phyloP scores from a whole-genome alignment of 64 coral and sea anemone genomes.

The Montipora sp. region DNA sequence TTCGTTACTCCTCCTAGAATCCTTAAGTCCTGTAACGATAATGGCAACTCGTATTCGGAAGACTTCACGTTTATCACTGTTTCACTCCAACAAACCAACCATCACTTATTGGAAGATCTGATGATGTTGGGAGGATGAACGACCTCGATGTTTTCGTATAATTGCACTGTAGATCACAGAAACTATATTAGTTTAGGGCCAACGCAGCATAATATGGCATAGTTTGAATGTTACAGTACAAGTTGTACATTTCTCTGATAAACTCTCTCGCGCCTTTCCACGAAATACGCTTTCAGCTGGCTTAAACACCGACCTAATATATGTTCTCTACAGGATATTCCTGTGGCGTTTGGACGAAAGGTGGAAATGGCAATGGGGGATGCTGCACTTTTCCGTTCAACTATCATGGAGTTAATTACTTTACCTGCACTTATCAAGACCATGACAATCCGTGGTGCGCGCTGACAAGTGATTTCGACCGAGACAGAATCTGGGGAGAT shows the following conservation, averaged over 20 bases:
- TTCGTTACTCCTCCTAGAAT: too few species aligned
- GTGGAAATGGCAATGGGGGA: constrained; percentile 59
- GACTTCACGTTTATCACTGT: too few species aligned
- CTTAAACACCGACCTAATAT: background rate
- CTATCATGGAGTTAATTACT: constrained; percentile 81
- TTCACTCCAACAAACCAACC: too few species aligned
- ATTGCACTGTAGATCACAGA: too few species aligned
- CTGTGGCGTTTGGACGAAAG: constrained; percentile 85
- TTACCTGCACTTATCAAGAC: constrained; percentile 88
- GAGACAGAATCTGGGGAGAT: constrained; percentile 86
- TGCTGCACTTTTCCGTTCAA: constrained; percentile 94
- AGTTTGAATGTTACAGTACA: too few species aligned
- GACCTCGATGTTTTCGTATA: too few species aligned
- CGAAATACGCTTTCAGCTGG: background rate
- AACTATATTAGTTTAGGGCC: too few species aligned
- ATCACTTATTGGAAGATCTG: too few species aligned
- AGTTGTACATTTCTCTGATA: background rate
- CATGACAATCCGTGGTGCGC: constrained; percentile 86
- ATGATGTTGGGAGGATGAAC: too few species aligned
- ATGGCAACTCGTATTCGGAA: too few species aligned
- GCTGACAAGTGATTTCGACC: constrained; percentile 75
- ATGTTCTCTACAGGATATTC: constrained; percentile 47
- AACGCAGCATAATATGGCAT: too few species aligned
- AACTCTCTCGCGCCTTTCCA: background rate
- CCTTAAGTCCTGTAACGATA: too few species aligned